These are phyloP conservation scores for Drosophila gunungcola DNA, from an alignment of 1,140 invertebrate genomes.

Conservation along the genomic window DNA sequence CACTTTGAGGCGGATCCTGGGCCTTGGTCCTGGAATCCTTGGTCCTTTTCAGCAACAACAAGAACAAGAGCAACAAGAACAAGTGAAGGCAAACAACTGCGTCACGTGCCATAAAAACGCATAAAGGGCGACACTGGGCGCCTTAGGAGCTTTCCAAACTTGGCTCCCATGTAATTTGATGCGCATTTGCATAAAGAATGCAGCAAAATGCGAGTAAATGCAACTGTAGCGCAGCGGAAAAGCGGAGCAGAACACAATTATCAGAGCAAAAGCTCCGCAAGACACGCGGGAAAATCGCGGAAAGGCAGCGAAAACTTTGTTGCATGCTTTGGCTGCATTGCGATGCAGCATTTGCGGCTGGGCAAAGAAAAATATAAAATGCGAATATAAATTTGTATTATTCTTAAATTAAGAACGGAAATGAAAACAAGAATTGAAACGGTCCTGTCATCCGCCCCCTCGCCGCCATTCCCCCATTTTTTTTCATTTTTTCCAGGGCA, in stretches of 20 bases:
- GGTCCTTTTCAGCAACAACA: background rate
- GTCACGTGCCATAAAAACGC: conserved; percentile 74
- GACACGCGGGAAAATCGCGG: conserved; percentile 15
- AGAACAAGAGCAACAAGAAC: background rate
- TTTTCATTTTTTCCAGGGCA: background rate
- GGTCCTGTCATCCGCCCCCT: conserved; percentile 36
- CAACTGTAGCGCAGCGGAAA: conserved; percentile 47
- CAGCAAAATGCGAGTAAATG: conserved; percentile 53
- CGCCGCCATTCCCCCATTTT: background rate
- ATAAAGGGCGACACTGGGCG: conserved; percentile 51
- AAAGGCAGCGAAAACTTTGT: conserved; percentile 32
- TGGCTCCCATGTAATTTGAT: conserved; percentile 65
- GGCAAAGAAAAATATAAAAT: conserved; percentile 42
- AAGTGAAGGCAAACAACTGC: conserved; percentile 63
- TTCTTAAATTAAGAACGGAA: conserved; percentile 76
- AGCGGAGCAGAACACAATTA: conserved; percentile 57
- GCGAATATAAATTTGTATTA: conserved; percentile 71
- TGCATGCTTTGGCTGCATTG: conserved; percentile 32
- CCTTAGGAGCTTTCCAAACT: conserved; percentile 42
- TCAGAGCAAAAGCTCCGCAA: conserved; percentile 16
- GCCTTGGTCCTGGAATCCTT: conserved; percentile 9
- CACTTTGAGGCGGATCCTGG: conserved; percentile 37
- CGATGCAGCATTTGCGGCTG: conserved; percentile 20
- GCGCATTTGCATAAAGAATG: conserved; percentile 75
- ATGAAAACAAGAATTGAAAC: conserved; percentile 76